Evolutionary conservation across 1,140 invertebrate species (phyloP), one percentile per base, ranked within the genome.

Genomic region (Chironomus tepperi): DNA sequence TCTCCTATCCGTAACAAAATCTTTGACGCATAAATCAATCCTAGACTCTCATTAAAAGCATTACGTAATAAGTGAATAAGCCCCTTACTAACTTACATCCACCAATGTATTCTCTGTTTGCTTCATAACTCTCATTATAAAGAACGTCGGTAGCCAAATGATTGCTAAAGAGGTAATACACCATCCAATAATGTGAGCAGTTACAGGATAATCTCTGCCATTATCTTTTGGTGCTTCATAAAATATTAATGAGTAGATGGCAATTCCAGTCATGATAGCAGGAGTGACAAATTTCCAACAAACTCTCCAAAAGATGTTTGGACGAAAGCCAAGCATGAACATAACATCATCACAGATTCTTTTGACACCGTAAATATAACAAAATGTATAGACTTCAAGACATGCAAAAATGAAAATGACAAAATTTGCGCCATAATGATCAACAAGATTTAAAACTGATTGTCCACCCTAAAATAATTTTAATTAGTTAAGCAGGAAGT

Each of bases 261-360:
- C 80, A 76, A 91, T 90, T 2, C 87, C 83, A 12, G 87, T 83
- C 24, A 95, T 83, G 43, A 91, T 83, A 7, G 90, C 74, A 0
- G 93, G 93, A 24, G 91, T 91, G 15, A 93, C 79, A 6, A 93
- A 78, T n/a, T 87, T 87, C 93, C 93, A 95, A 74, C 90, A 93
- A 7, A 92, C 76, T 78, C 91, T 87, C 92, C 92, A 95, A 79
- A 93, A 95, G 9, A 88, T 78, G 0, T 89, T 87, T 0, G 93
- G 88, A 76, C 87, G 86, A 75, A 85, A 85, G 2, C 87, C 86
- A 24, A 92, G 81, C 93, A 95, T 95, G 76, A 87, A 89, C 77
- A 89, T 87, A 16, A 88, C 81, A 76, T 89, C 88, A 57, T 86
- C 81, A 74, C 88, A 85, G 24, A 90, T 83, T 19, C 87, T 86